phyloP scores from a whole-genome alignment of 2,797 vertebrate genomes.

The Hylomyscus alleni region DNA sequence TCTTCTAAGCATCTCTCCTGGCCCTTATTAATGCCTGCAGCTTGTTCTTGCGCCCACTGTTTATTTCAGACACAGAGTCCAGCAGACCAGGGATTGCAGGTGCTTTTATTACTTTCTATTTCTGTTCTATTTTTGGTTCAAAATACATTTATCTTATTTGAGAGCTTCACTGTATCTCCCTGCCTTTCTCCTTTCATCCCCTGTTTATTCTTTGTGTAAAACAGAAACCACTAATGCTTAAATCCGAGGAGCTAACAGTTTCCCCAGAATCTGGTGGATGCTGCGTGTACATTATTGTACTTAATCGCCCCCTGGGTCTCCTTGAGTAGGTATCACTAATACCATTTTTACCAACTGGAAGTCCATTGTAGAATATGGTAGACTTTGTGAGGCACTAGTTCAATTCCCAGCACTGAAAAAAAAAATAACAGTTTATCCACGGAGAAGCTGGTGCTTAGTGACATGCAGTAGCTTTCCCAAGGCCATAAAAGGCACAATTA shows the following conservation, averaged over 20 bases:
- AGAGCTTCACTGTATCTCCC: neutral
- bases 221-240: neutral
- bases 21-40: neutral
- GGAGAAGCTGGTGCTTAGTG: neutral
- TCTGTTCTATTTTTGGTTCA: slow-evolving; percentile 23
- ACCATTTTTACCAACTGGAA: neutral
- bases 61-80: neutral
- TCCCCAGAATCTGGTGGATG: neutral
- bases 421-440: neutral
- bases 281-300: neutral
- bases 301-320: neutral
- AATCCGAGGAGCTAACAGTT: neutral
- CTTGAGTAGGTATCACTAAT: neutral
- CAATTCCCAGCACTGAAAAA: neutral
- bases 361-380: neutral
- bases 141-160: neutral
- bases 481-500: neutral
- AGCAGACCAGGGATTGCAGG: neutral
- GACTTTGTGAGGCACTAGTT: neutral
- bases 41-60: neutral
- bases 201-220: neutral
- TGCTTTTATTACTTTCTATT: slow-evolving; percentile 24
- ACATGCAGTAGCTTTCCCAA: neutral
- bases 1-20: neutral
- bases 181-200: neutral